These are phyloP conservation scores for Hemichromis elongatus DNA, from an alignment of 2,113 vertebrate species.

Conservation along the genomic window DNA sequence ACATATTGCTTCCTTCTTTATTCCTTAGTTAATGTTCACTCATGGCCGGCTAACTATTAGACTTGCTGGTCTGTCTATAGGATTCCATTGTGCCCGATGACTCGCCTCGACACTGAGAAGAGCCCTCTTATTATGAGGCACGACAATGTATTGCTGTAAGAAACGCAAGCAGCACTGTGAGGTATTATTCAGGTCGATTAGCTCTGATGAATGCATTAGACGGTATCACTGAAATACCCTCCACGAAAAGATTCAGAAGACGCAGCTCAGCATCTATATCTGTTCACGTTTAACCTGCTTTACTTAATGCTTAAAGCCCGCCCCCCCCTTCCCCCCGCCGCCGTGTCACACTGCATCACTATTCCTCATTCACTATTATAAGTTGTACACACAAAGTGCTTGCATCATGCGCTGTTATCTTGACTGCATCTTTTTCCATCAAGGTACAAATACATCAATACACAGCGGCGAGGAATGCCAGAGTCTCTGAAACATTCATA, in stretches of 20 bases:
- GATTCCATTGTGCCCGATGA: neutral
- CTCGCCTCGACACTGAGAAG: slow-evolving; percentile 47
- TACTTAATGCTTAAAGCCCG: neutral
- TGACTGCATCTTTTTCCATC: slow-evolving; percentile 64
- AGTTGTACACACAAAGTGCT: slow-evolving; percentile 42
- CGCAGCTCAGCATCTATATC: neutral
- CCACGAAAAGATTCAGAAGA: neutral
- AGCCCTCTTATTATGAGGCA: slow-evolving; percentile 6
- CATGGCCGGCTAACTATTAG: neutral
- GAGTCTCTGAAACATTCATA: slow-evolving; percentile 48
- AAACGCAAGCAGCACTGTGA: slow-evolving; percentile 33
- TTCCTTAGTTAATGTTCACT: neutral
- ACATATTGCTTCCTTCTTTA: neutral
- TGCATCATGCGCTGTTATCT: slow-evolving; percentile 56
- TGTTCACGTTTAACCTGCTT: neutral
- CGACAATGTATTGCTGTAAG: neutral
- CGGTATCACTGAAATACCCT: slow-evolving; percentile 25
- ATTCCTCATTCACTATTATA: neutral
- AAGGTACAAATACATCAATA: slow-evolving; percentile 51
- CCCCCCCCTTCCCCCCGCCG: neutral
- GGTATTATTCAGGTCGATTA: slow-evolving; percentile 26
- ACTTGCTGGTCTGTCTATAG: slow-evolving; percentile 1
- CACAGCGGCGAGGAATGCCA: neutral
- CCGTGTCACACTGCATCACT: neutral
- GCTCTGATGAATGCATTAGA: slow-evolving; percentile 40